Conservation (phyloP, 2,113 vertebrate genomes). For the Etheostoma cragini region DNA sequence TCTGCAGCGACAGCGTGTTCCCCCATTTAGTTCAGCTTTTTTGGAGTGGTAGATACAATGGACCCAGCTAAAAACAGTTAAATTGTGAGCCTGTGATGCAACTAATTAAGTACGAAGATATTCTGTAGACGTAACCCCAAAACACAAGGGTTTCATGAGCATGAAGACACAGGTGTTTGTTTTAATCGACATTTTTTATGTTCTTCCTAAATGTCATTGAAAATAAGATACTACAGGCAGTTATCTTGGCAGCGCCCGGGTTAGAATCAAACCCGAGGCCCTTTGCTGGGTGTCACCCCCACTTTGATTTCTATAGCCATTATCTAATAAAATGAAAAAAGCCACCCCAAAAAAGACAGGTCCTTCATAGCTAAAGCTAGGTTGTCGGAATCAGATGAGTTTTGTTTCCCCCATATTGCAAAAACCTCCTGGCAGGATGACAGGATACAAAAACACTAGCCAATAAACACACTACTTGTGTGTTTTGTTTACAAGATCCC, state of each 20-base stretch:
- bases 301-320: too few species aligned
- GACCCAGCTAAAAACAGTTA: background rate
- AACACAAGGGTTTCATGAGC: background rate
- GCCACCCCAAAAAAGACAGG: background rate
- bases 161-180: background rate
- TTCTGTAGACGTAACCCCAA: background rate
- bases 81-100: background rate
- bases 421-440: constrained; percentile 5
- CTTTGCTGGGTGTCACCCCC: too few species aligned
- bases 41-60: constrained; percentile 7
- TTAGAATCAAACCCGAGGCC: too few species aligned
- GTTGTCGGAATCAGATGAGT: constrained; percentile 9
- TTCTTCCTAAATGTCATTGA: constrained; percentile 9
- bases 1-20: constrained; percentile 2
- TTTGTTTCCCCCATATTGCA: background rate
- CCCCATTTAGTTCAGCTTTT: constrained; percentile 35
- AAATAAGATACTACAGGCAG: constrained; percentile 2
- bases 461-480: constrained; percentile 3
- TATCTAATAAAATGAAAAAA: too few species aligned
- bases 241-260: too few species aligned
- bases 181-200: background rate
- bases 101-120: background rate
- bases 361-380: background rate
- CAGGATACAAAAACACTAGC: background rate
- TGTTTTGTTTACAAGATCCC: constrained; percentile 20